Evolutionary conservation across 2,888 invertebrate genomes (phyloP).

Genomic region (Hedya salicella): DNA sequence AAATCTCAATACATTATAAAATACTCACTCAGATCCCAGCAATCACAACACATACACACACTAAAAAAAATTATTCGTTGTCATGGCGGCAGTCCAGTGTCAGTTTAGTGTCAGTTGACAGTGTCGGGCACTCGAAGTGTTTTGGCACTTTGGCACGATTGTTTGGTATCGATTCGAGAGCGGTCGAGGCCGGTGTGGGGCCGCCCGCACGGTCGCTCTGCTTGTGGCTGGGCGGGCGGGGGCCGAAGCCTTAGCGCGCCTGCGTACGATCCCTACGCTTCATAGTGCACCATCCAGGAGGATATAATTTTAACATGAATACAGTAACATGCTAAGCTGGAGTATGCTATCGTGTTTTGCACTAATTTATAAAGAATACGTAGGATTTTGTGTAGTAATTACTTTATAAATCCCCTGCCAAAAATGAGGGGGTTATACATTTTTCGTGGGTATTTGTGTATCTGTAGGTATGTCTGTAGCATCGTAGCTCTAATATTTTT

Average conservation of each 20-base stretch:
- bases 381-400: too few species aligned
- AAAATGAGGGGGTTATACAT: too few species aligned
- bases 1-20: constrained; percentile 6
- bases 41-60: constrained; percentile 28
- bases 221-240: constrained; percentile 65
- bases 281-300: constrained; percentile 23
- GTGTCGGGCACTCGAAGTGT: constrained; percentile 41
- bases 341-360: too few species aligned
- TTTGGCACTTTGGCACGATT: constrained; percentile 56
- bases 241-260: constrained; percentile 70
- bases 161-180: constrained; percentile 70
- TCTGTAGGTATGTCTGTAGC: too few species aligned
- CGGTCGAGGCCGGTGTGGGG: constrained; percentile 52
- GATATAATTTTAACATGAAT: constrained; percentile 9
- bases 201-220: constrained; percentile 70
- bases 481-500: too few species aligned
- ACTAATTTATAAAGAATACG: too few species aligned
- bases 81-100: constrained; percentile 11
- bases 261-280: constrained; percentile 52
- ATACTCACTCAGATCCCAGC: constrained; percentile 35
- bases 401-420: too few species aligned
- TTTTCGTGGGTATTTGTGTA: too few species aligned
- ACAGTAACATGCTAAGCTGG: background rate
- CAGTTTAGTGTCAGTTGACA: constrained; percentile 1
- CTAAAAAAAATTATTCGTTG: constrained; percentile 23